phyloP scores from a whole-genome alignment of 1,140 invertebrate genomes.

The Drosophila lini region DNA sequence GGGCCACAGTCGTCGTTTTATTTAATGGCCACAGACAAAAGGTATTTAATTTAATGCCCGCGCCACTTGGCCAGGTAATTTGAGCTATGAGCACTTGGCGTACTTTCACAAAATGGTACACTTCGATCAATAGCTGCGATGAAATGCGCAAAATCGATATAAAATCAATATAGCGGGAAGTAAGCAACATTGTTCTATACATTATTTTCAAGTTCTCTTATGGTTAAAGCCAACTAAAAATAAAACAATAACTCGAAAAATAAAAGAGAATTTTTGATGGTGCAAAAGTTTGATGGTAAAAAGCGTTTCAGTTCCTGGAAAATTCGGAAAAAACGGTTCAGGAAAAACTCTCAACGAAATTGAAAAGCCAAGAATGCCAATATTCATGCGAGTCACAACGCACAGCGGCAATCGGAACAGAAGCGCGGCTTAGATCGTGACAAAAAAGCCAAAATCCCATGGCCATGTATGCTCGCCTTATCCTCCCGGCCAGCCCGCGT shows the following conservation, averaged over 20 bases:
- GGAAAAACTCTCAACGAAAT: conserved; percentile 41
- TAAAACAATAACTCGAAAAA: neutral
- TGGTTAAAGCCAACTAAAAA: neutral
- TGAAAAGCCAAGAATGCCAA: conserved; percentile 65
- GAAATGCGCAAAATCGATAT: neutral
- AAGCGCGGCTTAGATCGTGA: conserved; percentile 71
- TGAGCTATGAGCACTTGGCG: conserved; percentile 59
- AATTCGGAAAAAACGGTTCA: neutral
- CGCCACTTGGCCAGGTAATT: conserved; percentile 74
- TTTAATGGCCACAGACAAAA: conserved; percentile 77
- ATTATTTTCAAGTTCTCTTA: neutral
- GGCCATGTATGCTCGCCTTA: conserved; percentile 7
- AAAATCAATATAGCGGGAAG: neutral
- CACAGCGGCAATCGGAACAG: conserved; percentile 32
- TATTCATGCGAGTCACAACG: conserved; percentile 70
- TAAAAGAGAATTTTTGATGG: neutral
- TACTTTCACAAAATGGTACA: conserved; percentile 38
- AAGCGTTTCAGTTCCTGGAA: neutral
- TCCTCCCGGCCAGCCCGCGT: neutral
- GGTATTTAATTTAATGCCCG: conserved; percentile 77
- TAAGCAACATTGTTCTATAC: too few species aligned
- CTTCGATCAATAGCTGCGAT: neutral
- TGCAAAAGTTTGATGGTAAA: neutral
- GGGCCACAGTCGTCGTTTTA: conserved; percentile 53
- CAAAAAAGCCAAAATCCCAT: conserved; percentile 67